These are phyloP conservation scores for Drosophila nannoptera DNA, from an alignment of 1,140 invertebrate species.

Conservation along the genomic window DNA sequence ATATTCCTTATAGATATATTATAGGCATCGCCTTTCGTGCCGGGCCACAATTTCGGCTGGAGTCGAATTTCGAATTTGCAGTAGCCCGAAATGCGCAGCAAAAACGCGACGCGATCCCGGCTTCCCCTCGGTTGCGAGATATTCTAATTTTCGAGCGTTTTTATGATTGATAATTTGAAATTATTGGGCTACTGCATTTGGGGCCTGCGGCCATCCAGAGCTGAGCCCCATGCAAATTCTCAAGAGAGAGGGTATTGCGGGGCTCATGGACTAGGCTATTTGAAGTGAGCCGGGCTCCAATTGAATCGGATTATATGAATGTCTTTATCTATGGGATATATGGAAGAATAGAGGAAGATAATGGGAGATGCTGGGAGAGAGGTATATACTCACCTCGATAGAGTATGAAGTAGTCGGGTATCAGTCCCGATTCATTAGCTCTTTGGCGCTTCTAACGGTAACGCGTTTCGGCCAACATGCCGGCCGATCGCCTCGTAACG, in stretches of 20 bases:
- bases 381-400: neutral
- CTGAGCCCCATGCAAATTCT: constrained; percentile 59
- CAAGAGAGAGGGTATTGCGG: neutral
- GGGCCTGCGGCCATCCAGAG: constrained; percentile 31
- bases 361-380: no score
- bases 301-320: neutral
- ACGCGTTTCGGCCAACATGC: constrained; percentile 40
- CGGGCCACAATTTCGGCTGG: constrained; percentile 48
- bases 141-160: constrained; percentile 63
- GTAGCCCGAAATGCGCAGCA: constrained; percentile 49
- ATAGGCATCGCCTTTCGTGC: constrained; percentile 53
- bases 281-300: no score
- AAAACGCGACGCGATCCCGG: constrained; percentile 15
- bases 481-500: constrained; percentile 29
- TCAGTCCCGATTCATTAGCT: constrained; percentile 16
- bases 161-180: constrained; percentile 73
- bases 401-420: neutral
- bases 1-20: neutral
- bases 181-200: constrained; percentile 73
- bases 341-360: no score
- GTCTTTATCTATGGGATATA: neutral
- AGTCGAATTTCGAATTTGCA: constrained; percentile 58
- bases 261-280: no score
- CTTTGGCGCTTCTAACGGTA: constrained; percentile 66
- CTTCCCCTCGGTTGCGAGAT: constrained; percentile 38